Conservation (phyloP, 2,888 invertebrate genomes). For the Drosophila gaucha region DNA sequence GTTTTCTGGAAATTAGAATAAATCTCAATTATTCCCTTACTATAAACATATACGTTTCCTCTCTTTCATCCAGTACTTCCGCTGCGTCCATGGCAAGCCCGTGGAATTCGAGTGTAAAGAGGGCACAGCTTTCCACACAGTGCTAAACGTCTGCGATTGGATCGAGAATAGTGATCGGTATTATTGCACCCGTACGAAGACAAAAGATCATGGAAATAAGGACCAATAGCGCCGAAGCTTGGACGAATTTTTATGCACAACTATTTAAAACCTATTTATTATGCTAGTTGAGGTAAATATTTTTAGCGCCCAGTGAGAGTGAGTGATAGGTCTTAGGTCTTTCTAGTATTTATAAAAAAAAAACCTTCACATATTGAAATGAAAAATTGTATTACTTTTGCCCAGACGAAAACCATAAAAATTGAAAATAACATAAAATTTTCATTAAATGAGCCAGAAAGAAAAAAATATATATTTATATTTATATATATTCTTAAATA, state of each 20-base stretch:
- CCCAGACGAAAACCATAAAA: conserved; percentile 68
- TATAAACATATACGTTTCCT: background rate
- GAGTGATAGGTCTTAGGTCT: conserved; percentile 19
- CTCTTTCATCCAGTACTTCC: conserved; percentile 89
- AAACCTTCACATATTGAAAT: conserved; percentile 21
- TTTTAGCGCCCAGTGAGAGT: conserved; percentile 28
- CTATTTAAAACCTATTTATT: conserved; percentile 42
- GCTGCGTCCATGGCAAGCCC: conserved; percentile 92
- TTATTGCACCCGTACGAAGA: conserved; percentile 80
- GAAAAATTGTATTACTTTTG: conserved; percentile 35
- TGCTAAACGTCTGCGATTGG: conserved; percentile 92
- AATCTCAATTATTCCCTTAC: background rate
- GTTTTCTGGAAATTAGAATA: too few relatives aligned
- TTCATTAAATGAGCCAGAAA: conserved; percentile 34
- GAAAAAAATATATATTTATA: background rate
- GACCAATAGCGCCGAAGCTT: conserved; percentile 34
- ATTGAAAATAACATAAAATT: conserved; percentile 34
- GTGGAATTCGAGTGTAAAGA: conserved; percentile 90
- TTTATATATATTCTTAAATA: background rate
- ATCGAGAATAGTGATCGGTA: conserved; percentile 89
- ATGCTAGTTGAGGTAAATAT: conserved; percentile 27
- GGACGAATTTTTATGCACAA: conserved; percentile 4
- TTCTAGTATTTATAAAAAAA: conserved; percentile 34
- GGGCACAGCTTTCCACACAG: conserved; percentile 91
- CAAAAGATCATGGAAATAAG: conserved; percentile 57